Conservation (phyloP, 2,113 vertebrate species). For the Genyomyrus donnyi region DNA sequence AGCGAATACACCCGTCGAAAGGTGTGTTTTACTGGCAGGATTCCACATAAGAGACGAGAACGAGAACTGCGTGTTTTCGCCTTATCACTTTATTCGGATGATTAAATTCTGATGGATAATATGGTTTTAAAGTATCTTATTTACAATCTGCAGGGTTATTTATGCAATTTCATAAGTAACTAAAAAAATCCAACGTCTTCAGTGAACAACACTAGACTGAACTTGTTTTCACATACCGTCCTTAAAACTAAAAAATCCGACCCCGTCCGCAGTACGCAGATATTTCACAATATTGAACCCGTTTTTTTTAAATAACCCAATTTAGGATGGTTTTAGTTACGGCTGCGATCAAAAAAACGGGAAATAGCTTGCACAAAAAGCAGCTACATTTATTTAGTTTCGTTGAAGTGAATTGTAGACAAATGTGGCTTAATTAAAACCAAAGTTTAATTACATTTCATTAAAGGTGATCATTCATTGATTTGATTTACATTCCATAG, state of each 20-base stretch:
- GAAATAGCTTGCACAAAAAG: not conserved
- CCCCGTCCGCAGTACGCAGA: not conserved
- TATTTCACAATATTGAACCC: not conserved
- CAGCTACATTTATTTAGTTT: not conserved
- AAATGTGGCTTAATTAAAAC: conserved; percentile 14
- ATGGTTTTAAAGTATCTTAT: not conserved
- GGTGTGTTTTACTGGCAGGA: not conserved
- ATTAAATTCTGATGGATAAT: not conserved
- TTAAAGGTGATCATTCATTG: conserved; percentile 18
- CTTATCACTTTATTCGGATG: not conserved
- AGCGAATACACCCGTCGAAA: not conserved
- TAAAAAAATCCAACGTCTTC: not conserved
- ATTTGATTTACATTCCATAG: not conserved
- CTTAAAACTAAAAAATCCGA: not conserved
- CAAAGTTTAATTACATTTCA: conserved; percentile 11
- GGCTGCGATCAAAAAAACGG: not conserved
- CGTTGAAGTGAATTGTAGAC: not conserved
- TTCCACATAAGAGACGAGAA: not conserved
- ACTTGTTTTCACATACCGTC: not conserved
- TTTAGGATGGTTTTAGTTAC: not conserved
- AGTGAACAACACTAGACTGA: not conserved
- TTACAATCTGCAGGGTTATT: not conserved
- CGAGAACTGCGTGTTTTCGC: not conserved
- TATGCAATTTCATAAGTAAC: not conserved
- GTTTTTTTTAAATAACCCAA: not conserved